These are phyloP conservation scores for Aphidius ervi DNA, from an alignment of 1,140 invertebrate genomes.

Conservation along the genomic window DNA sequence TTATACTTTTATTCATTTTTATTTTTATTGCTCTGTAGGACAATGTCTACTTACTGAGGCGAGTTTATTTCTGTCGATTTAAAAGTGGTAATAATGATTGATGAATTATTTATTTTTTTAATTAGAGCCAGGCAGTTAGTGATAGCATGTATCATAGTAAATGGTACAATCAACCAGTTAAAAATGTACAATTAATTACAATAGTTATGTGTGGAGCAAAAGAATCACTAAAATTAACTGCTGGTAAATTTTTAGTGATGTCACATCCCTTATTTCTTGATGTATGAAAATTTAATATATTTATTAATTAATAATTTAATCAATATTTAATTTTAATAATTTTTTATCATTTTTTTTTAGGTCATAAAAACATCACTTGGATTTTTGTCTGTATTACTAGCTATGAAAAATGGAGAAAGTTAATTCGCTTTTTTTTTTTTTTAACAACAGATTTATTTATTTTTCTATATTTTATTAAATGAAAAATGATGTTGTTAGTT, in stretches of 20 bases:
- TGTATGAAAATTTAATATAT: constrained; percentile 19
- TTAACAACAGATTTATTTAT: no score
- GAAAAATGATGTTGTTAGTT: no score
- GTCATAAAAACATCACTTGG: constrained; percentile 23
- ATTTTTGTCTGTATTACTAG: constrained; percentile 22
- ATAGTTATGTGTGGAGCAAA: constrained; percentile 31
- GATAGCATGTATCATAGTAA: constrained; percentile 30
- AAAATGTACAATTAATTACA: constrained; percentile 22
- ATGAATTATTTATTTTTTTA: constrained; percentile 2
- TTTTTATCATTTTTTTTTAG: constrained; percentile 10
- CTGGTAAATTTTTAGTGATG: constrained; percentile 31
- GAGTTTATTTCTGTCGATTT: no score
- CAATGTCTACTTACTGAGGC: constrained; percentile 3
- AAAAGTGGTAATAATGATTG: no score
- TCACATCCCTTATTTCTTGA: constrained; percentile 24
- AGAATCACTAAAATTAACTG: constrained; percentile 31
- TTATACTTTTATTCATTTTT: constrained; percentile 17
- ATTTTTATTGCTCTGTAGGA: constrained; percentile 24
- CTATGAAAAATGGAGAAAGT: background rate
- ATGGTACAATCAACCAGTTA: constrained; percentile 30
- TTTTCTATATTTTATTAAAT: no score
- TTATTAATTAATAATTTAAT: background rate
- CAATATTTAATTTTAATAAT: background rate
- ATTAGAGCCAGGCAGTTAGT: constrained; percentile 31
- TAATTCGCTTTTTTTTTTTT: no score